Base-by-base conservation (phyloP, 2,113 vertebrate species). In the Dicrurus megarhynchus region DNA sequence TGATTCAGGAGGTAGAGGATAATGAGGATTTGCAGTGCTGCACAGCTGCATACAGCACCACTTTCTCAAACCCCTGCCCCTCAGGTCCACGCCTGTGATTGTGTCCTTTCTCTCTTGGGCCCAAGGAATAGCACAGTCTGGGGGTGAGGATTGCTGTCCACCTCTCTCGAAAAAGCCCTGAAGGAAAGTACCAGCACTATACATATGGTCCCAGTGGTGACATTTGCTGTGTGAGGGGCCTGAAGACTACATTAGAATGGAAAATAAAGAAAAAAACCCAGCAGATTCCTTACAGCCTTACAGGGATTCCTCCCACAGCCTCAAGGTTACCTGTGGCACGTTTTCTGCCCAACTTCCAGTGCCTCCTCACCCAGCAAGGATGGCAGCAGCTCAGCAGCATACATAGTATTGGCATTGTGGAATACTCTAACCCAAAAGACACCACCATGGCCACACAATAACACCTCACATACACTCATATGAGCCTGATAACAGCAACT, bases 61-160 rank as follows among this genome's bases (percentile, higher is more conserved):
- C 39, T 74, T 67, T 8, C 46, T 44, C 57, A 55, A 44, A 37
- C 3, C 9, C 14, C 21, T 63, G 70, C 7, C 27, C 41, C 39
- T 65, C 76, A 0, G 3, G 15, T 12, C n/a, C 37, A 1, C 0
- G 3, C 8, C 10, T 18, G 13, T 2, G 0, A 39, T 10, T 7
- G 3, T 20, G 39, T 21, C 44, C 55, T 65, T 73, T 27, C 70
- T 73, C 50, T 50, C 76, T 47, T 3, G 1, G 24, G 47, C 17
- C 28, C 42, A 30, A 84, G 11, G 42, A 28, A 60, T 19, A 44
- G 17, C 11, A 12, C 10, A 44, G 28, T 26, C 26, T 26, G 9
- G 8, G 35, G 4, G 2, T 33, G 47, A 71, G 63, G 9, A 9
- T 30, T 6, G 3, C 12, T 50, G 50, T 9, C 46, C 50, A 46